A percentile compares a stretch with the other conserved stretches of the same genome.
phyloP scores from a whole-genome alignment of 2,888 invertebrate genomes.

The Cataglyphis altisquamis region DNA sequence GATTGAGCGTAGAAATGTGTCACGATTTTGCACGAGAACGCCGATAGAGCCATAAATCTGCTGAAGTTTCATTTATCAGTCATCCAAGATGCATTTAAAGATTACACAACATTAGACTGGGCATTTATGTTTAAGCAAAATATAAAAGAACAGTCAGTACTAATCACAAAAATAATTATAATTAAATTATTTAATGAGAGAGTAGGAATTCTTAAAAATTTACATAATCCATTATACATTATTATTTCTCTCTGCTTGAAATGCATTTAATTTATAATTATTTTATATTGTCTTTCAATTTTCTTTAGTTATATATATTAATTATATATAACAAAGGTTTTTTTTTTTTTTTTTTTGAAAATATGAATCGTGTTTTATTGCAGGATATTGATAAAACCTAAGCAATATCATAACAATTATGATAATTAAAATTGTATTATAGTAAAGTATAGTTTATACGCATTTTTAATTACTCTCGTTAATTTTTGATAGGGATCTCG shows the following conservation, averaged over 20 bases:
- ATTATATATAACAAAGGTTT: neutral
- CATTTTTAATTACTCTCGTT: conserved; percentile 10
- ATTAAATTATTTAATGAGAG: neutral
- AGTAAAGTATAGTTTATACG: neutral
- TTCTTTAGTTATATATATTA: neutral
- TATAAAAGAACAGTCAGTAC: neutral
- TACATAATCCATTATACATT: neutral
- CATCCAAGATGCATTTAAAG: neutral
- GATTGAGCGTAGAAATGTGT: conserved; percentile 45
- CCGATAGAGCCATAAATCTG: conserved; percentile 14
- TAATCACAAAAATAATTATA: neutral
- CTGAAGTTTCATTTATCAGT: neutral
- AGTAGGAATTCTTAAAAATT: neutral
- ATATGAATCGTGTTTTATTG: neutral
- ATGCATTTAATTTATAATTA: neutral
- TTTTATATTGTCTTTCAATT: neutral
- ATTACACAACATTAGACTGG: neutral
- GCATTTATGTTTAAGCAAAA: neutral
- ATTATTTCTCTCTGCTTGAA: neutral
- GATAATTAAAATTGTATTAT: neutral
- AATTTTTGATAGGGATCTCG: neutral
- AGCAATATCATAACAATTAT: neutral
- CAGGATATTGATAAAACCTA: neutral
- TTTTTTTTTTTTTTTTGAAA: neutral
- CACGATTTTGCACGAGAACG: conserved; percentile 10